Conservation (phyloP, 2,888 invertebrate genomes). For the Coecobrya sp. region DNA sequence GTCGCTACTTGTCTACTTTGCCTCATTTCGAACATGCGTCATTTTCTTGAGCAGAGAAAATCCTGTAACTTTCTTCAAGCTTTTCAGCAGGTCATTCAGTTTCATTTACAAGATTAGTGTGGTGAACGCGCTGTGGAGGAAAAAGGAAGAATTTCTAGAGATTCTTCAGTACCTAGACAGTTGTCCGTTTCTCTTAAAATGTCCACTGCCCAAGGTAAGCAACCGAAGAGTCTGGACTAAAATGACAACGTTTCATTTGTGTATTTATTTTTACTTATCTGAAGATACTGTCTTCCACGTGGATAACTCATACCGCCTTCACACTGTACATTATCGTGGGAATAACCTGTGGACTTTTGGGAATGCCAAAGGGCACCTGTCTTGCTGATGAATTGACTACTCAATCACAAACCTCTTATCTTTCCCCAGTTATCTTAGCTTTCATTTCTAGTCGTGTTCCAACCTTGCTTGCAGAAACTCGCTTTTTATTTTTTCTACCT, state of each 20-base stretch:
- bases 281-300: background rate
- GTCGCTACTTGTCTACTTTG: slow-evolving; percentile 28
- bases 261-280: background rate
- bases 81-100: slow-evolving; percentile 28
- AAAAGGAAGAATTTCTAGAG: background rate
- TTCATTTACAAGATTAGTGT: slow-evolving; percentile 43
- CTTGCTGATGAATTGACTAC: background rate
- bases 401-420: background rate
- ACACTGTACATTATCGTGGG: background rate
- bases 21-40: background rate
- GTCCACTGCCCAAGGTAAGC: slow-evolving; percentile 4
- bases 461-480: background rate
- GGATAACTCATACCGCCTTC: background rate
- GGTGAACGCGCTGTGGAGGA: background rate
- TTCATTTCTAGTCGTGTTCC: background rate
- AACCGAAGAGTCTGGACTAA: background rate
- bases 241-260: background rate
- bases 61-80: slow-evolving; percentile 49
- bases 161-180: background rate
- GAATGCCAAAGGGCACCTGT: background rate
- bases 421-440: background rate
- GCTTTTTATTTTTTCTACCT: slow-evolving; percentile 25
- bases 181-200: slow-evolving; percentile 38
- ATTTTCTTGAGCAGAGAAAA: slow-evolving; percentile 21
- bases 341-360: background rate